These are phyloP conservation scores for Forbesichthys papilliferus DNA, from an alignment of 2,113 vertebrate genomes.

Conservation along the genomic window DNA sequence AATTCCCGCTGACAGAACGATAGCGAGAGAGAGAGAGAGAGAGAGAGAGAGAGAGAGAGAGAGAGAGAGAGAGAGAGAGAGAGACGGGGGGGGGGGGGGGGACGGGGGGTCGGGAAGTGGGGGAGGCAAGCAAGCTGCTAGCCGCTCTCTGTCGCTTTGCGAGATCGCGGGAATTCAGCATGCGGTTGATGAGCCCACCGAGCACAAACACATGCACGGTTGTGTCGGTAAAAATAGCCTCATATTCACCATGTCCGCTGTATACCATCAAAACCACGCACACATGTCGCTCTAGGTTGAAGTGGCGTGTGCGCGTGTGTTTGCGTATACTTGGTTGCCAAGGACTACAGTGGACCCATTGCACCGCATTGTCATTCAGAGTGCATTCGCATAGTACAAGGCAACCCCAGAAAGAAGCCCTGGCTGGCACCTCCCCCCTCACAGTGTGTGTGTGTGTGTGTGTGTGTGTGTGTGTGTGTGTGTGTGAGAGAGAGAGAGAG, in stretches of 20 bases:
- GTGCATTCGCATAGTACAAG: conserved; percentile 56
- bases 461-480: not conserved
- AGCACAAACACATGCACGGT: no score
- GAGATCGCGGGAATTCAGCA: conserved; percentile 29
- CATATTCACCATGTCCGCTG: not conserved
- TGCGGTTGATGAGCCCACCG: not conserved
- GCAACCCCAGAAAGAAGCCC: conserved; percentile 74
- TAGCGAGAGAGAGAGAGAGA: not conserved
- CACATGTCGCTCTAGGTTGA: not conserved
- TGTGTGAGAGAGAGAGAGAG: not conserved
- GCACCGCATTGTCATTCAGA: conserved; percentile 74
- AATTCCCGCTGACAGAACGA: conserved; percentile 30
- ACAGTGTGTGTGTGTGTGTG: not conserved
- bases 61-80: conserved; percentile 34
- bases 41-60: no score
- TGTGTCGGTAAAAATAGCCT: no score
- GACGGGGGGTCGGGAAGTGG: conserved; percentile 7
- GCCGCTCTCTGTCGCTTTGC: conserved; percentile 29
- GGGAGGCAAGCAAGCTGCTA: conserved; percentile 2
- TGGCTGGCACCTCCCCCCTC: conserved; percentile 45
- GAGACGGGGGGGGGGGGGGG: conserved; percentile 13
- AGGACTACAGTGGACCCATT: conserved; percentile 65
- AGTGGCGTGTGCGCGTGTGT: conserved; percentile 35
- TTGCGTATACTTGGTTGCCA: conserved; percentile 15
- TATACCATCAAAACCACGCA: no score